A percentile compares a stretch with the other conserved stretches of the same genome.
These are phyloP conservation scores for Pseudomyrmex dendroicus DNA, from an alignment of 1,140 invertebrate species.

Conservation along the genomic window DNA sequence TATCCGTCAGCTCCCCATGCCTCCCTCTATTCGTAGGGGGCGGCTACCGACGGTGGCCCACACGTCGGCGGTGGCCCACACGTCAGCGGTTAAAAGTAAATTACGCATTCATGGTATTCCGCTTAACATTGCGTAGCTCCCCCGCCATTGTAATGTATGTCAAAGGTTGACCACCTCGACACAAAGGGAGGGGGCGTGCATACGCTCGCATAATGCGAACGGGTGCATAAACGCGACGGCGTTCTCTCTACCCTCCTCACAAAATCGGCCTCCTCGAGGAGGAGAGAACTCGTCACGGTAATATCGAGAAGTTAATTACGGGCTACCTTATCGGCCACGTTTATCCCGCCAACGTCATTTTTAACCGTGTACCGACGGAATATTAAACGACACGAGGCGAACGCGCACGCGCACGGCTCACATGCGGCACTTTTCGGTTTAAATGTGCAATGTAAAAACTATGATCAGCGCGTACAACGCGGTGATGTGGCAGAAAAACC, in stretches of 20 bases:
- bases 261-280: not conserved
- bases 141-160: slow-evolving; percentile 70
- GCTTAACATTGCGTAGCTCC: slow-evolving; percentile 51
- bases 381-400: slow-evolving; percentile 39
- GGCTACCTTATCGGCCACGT: slow-evolving; percentile 61
- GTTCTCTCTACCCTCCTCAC: slow-evolving; percentile 32
- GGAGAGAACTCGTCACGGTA: slow-evolving; percentile 40
- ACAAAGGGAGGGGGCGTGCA: slow-evolving; percentile 51
- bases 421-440: slow-evolving; percentile 42
- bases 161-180: slow-evolving; percentile 73
- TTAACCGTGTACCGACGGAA: slow-evolving; percentile 17
- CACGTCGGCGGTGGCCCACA: slow-evolving; percentile 18
- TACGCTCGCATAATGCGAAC: not conserved
- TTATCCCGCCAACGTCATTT: slow-evolving; percentile 62
- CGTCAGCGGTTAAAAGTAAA: slow-evolving; percentile 79
- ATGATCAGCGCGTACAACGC: not conserved
- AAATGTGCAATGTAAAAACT: not conserved
- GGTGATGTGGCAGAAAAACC: not conserved
- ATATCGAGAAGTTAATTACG: slow-evolving; percentile 66
- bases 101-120: slow-evolving; percentile 80
- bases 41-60: slow-evolving; percentile 22
- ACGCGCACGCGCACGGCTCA: not conserved
- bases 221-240: slow-evolving; percentile 28
- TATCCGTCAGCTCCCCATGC: slow-evolving; percentile 48
- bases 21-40: slow-evolving; percentile 51